phyloP scores from a whole-genome alignment of 2,888 invertebrate species.

The Synergus laeviventris region DNA sequence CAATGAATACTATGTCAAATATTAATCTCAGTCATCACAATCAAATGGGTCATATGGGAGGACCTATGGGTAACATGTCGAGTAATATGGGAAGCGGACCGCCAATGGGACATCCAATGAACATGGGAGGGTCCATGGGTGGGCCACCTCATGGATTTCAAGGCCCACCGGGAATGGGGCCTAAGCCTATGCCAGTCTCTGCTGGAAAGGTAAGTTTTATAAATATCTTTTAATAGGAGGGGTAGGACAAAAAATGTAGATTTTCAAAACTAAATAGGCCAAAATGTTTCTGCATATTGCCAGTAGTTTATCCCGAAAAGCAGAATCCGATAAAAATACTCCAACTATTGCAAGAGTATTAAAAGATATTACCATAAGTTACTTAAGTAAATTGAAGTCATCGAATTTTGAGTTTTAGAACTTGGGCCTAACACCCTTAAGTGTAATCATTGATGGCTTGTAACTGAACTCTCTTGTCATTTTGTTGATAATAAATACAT shows the following conservation, averaged over 20 bases:
- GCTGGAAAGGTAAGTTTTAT: slow-evolving; percentile 85
- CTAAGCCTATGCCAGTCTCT: slow-evolving; percentile 94
- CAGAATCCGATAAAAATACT: too few relatives aligned
- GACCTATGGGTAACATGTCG: slow-evolving; percentile 78
- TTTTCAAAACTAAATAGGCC: too few relatives aligned
- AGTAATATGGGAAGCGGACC: slow-evolving; percentile 79
- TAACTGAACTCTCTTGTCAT: not conserved
- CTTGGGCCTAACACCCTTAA: too few relatives aligned
- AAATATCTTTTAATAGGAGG: not conserved
- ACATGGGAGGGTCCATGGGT: slow-evolving; percentile 78
- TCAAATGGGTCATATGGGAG: slow-evolving; percentile 74
- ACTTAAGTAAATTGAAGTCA: too few relatives aligned
- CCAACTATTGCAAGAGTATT: too few relatives aligned
- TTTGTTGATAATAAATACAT: slow-evolving; percentile 20
- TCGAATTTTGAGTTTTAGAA: too few relatives aligned
- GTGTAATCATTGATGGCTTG: too few relatives aligned
- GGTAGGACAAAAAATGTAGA: too few relatives aligned
- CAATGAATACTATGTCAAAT: slow-evolving; percentile 82
- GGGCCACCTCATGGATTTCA: slow-evolving; percentile 76
- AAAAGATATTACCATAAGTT: too few relatives aligned
- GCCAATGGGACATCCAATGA: slow-evolving; percentile 76
- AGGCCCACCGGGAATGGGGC: slow-evolving; percentile 81
- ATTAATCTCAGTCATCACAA: slow-evolving; percentile 74
- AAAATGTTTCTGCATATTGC: too few relatives aligned
- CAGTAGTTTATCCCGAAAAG: too few relatives aligned